phyloP scores from a whole-genome alignment of 2,888 invertebrate genomes.

The Chloromyia formosa region DNA sequence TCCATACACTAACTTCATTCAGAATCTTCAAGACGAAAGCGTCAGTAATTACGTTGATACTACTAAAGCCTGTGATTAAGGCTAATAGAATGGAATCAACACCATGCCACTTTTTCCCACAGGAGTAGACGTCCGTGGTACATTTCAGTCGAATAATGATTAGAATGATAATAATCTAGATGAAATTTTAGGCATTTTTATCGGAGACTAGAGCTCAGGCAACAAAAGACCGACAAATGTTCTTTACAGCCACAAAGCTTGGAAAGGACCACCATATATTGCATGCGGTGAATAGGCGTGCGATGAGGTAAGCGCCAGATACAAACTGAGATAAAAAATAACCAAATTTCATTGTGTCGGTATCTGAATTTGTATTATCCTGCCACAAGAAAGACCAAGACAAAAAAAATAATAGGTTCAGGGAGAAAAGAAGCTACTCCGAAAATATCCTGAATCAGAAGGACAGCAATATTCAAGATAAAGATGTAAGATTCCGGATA shows the following conservation, averaged over 20 bases:
- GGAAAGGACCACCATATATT: not conserved
- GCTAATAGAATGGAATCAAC: constrained; percentile 10
- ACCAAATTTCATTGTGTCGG: not conserved
- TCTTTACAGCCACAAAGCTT: not conserved
- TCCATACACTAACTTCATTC: not conserved
- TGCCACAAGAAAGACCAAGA: not conserved
- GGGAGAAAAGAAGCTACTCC: not conserved
- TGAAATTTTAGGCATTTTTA: constrained; percentile 1
- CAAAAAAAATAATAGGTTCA: not conserved
- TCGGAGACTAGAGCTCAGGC: not conserved
- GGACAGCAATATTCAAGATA: not conserved
- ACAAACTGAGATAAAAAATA: not conserved
- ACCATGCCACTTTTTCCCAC: not conserved
- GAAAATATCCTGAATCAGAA: too few relatives aligned
- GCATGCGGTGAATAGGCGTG: not conserved
- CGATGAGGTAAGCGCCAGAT: not conserved
- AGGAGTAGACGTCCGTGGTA: not conserved
- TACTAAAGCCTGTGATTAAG: constrained; percentile 3
- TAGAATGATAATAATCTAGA: constrained; percentile 16
- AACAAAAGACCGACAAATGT: not conserved
- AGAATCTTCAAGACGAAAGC: not conserved
- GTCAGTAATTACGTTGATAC: constrained; percentile 4
- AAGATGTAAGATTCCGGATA: not conserved
- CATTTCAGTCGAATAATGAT: not conserved
- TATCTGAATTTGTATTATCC: not conserved